A percentile compares a stretch with the other conserved stretches of the same genome.
Evolutionary conservation across 2,888 invertebrate species (phyloP).

Genomic region (Lysandra bellargus): DNA sequence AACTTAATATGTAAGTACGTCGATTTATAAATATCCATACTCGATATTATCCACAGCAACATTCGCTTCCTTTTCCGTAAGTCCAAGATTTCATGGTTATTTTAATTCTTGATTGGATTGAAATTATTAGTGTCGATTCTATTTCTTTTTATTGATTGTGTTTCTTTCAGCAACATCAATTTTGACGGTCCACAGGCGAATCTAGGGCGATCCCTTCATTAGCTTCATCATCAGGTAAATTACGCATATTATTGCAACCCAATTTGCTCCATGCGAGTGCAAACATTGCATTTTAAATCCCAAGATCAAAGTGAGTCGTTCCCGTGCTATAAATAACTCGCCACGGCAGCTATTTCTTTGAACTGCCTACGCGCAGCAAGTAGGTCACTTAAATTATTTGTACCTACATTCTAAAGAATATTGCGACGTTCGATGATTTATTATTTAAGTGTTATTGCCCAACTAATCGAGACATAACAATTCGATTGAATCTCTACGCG

Average conservation of each 20-base stretch:
- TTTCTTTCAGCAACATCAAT: background rate
- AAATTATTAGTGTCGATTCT: background rate
- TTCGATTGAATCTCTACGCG: background rate
- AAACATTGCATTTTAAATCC: slow-evolving; percentile 18
- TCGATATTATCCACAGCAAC: background rate
- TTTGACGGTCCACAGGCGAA: background rate
- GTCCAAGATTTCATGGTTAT: background rate
- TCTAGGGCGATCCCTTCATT: background rate
- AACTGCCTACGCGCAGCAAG: slow-evolving; percentile 33
- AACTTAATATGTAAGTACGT: background rate
- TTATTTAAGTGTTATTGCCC: slow-evolving; percentile 6
- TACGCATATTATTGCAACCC: background rate
- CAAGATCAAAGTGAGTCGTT: slow-evolving; percentile 18
- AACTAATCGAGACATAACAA: background rate
- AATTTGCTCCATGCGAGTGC: background rate
- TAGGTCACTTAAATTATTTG: slow-evolving; percentile 19
- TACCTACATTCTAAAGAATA: slow-evolving; percentile 16
- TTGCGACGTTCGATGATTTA: slow-evolving; percentile 15
- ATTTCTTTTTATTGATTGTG: background rate
- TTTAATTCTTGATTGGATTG: background rate
- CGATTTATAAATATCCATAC: slow-evolving; percentile 7
- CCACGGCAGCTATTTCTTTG: slow-evolving; percentile 32
- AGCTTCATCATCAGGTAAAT: background rate
- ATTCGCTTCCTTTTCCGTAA: background rate
- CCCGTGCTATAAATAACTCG: background rate